These are phyloP conservation scores for Heliopora coerulea DNA, from an alignment of 92 coral and sea anemone species.

Conservation along the genomic window DNA sequence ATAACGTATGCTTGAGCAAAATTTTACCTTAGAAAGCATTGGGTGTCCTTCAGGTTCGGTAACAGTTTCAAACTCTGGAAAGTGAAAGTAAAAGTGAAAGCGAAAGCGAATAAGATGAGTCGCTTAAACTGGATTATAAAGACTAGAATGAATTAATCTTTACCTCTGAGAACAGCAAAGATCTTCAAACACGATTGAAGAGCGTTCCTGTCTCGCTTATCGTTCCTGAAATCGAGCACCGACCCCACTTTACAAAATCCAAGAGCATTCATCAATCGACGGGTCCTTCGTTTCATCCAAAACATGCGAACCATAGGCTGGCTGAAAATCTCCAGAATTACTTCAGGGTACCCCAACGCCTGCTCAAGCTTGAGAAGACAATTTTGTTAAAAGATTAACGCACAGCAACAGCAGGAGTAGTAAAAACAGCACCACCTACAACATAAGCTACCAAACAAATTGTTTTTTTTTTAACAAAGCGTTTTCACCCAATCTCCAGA, in stretches of 20 bases:
- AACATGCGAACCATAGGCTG: conserved; percentile 12
- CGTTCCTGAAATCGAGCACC: conserved; percentile 12
- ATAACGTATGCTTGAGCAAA: too few species aligned
- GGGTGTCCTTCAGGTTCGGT: conserved; percentile 2
- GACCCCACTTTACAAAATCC: conserved; percentile 7
- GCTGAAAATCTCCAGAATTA: not conserved
- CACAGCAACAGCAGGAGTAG: not conserved
- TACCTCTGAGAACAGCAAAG: conserved; percentile 16
- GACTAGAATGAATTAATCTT: too few species aligned
- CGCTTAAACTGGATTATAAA: too few species aligned
- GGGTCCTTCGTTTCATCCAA: conserved; percentile 28
- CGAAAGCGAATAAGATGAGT: too few species aligned
- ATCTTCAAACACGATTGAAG: conserved; percentile 20
- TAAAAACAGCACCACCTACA: not conserved
- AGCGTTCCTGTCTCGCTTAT: conserved; percentile 12
- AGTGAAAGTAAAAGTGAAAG: not conserved
- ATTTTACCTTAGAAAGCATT: conserved; percentile 25
- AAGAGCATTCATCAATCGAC: conserved; percentile 16
- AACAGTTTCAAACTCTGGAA: not conserved
- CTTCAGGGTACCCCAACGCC: not conserved
- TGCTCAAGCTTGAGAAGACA: conserved; percentile 2
- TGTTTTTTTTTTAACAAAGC: too few species aligned
- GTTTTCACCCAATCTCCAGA: too few species aligned
- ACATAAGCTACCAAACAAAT: not conserved
- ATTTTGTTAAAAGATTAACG: not conserved